Percentiles rank a stretch among this genome's conserved stretches.
phyloP scores from a whole-genome alignment of 2,113 vertebrate genomes.

The Ptychochromis oligacanthus region DNA sequence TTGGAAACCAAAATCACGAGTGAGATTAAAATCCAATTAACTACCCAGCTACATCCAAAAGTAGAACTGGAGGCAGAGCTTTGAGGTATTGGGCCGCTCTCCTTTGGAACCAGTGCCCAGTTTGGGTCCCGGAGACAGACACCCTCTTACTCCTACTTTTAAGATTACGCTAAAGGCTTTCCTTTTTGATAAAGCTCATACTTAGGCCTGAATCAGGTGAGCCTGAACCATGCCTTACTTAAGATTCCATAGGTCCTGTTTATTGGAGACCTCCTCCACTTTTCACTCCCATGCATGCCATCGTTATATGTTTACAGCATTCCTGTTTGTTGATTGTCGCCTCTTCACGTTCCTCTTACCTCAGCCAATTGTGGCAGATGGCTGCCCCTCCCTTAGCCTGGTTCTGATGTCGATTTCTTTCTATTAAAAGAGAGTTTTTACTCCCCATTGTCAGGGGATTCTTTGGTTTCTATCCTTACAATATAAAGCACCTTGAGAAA shows the following conservation, averaged over 20 bases:
- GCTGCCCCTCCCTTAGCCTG: background rate
- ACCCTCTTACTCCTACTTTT: background rate
- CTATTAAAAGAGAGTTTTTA: background rate
- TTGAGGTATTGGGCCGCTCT: background rate
- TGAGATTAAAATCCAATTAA: background rate
- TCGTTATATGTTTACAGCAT: background rate
- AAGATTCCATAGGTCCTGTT: rapidly evolving
- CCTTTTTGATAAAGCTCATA: background rate
- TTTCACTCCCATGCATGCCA: background rate
- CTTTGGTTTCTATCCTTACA: background rate
- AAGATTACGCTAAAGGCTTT: background rate
- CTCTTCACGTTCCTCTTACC: background rate
- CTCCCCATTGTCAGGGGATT: background rate
- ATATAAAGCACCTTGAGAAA: background rate
- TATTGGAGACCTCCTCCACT: background rate
- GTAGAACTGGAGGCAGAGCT: background rate
- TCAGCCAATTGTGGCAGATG: background rate
- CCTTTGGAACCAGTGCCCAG: background rate
- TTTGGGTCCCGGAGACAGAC: background rate
- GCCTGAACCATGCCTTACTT: background rate
- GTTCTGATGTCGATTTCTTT: background rate
- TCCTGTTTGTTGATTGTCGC: background rate
- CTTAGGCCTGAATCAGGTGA: background rate
- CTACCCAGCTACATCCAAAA: background rate
- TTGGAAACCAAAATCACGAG: too few relatives aligned